These are phyloP conservation scores for Delichon dasypus DNA, from an alignment of 2,797 vertebrate species.

Conservation along the genomic window DNA sequence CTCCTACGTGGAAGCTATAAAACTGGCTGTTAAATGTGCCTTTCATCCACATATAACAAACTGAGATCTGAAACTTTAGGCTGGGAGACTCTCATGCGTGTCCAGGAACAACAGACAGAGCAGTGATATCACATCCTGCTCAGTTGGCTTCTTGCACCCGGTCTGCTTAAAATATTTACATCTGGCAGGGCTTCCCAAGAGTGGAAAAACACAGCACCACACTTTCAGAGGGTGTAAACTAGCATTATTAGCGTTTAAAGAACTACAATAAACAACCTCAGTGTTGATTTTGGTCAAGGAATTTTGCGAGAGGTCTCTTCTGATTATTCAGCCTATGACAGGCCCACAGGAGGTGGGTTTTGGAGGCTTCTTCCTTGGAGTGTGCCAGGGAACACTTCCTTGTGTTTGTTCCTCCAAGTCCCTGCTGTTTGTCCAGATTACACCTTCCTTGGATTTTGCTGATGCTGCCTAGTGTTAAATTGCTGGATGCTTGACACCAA, in stretches of 20 bases:
- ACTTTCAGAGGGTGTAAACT: neutral
- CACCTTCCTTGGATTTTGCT: neutral
- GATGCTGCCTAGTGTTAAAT: neutral
- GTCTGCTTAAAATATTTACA: neutral
- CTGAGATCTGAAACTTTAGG: neutral
- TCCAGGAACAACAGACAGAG: neutral
- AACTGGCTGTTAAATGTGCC: neutral
- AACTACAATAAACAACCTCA: neutral
- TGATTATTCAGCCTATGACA: neutral
- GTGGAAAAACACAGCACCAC: neutral
- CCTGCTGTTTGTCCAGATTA: neutral
- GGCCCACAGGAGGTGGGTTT: neutral
- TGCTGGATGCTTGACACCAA: neutral
- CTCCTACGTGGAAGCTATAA: rapidly evolving
- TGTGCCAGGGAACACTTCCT: neutral
- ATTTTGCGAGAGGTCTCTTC: neutral
- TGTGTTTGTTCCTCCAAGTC: neutral
- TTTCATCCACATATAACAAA: neutral
- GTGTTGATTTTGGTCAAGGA: neutral
- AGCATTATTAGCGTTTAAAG: neutral
- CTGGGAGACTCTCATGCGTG: rapidly evolving
- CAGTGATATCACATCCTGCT: neutral
- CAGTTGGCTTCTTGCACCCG: neutral
- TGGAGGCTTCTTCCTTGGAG: neutral
- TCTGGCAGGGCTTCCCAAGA: neutral